phyloP scores from a whole-genome alignment of 2,797 vertebrate genomes.

The Eurystomus glaucurus region DNA sequence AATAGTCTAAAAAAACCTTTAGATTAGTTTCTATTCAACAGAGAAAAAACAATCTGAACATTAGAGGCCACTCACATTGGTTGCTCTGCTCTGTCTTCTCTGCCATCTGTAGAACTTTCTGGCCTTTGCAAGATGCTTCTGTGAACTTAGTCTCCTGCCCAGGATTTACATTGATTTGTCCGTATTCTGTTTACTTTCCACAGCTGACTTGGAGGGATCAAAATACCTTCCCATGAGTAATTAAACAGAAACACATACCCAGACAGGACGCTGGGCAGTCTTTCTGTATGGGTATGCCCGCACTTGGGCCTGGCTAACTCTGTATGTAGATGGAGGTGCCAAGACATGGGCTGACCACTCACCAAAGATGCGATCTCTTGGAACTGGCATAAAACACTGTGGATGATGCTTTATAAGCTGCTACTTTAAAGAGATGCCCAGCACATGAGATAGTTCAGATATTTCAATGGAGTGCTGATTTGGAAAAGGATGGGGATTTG shows the following conservation, averaged over 20 bases:
- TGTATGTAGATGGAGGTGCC: fast-evolving
- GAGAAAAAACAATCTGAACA: fast-evolving
- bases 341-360: fast-evolving
- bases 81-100: neutral
- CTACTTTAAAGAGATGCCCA: neutral
- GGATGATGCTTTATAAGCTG: neutral
- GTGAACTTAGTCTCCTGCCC: neutral
- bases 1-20: neutral
- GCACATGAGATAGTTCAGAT: neutral
- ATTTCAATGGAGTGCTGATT: neutral
- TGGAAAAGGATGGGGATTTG: neutral
- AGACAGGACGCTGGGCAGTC: neutral
- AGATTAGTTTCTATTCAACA: neutral
- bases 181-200: neutral
- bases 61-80: neutral
- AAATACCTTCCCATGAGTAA: neutral
- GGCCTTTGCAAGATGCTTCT: neutral
- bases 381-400: neutral
- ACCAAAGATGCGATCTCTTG: neutral
- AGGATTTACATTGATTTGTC: neutral
- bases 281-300: neutral
- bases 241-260: neutral
- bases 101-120: neutral
- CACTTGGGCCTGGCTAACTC: fast-evolving
- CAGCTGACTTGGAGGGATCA: neutral